Evolutionary conservation across 1,140 invertebrate species (phyloP).

Genomic region (Lepeophtheirus salmonis): DNA sequence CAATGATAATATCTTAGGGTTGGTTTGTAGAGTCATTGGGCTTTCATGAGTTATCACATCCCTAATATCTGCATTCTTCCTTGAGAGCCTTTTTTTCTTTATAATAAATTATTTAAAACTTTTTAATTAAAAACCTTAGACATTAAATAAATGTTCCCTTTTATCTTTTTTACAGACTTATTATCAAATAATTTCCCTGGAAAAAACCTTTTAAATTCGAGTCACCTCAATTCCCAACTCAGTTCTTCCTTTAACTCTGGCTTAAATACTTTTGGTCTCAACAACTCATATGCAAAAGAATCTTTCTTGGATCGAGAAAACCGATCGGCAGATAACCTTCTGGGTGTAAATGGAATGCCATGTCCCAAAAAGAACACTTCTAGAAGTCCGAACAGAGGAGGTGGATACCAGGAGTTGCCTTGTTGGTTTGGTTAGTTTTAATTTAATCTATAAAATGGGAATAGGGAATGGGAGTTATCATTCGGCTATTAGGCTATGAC

Average conservation of each 20-base stretch:
- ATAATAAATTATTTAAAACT: slow-evolving; percentile 1
- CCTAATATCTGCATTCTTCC: neutral
- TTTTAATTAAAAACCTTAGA: no score
- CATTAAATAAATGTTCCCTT: slow-evolving; percentile 3
- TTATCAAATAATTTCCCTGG: slow-evolving; percentile 2
- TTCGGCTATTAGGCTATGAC: no score
- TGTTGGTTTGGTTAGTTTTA: neutral
- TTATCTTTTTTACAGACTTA: slow-evolving; percentile 6
- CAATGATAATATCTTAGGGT: neutral
- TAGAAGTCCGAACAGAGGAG: neutral
- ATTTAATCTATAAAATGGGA: neutral
- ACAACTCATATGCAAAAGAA: slow-evolving; percentile 13
- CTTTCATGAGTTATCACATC: neutral
- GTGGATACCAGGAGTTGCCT: neutral
- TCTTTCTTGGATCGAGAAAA: neutral
- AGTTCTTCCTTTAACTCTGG: slow-evolving; percentile 17
- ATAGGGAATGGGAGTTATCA: no score
- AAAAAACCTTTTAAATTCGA: neutral
- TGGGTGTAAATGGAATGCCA: neutral
- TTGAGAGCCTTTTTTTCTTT: neutral
- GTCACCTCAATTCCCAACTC: slow-evolving; percentile 1
- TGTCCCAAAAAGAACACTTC: neutral
- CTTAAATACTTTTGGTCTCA: slow-evolving; percentile 16
- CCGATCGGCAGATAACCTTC: neutral
- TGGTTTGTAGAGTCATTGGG: neutral